These are phyloP conservation scores for Halictus ligatus DNA, from an alignment of 2,888 invertebrate species.

Conservation along the genomic window DNA sequence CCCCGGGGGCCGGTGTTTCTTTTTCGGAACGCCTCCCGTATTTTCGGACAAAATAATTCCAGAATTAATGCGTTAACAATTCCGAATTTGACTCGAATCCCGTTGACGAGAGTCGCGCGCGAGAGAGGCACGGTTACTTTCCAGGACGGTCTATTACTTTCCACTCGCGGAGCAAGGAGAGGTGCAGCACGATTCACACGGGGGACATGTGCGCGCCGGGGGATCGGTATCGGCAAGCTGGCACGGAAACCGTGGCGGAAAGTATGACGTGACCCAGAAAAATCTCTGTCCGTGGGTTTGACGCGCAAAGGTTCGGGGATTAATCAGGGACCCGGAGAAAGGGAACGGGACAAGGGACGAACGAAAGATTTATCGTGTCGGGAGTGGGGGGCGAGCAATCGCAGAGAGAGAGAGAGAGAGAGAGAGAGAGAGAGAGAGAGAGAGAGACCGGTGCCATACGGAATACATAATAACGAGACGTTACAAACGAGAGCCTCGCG, in stretches of 20 bases:
- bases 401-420: not conserved
- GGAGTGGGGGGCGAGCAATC: not conserved
- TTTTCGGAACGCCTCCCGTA: too few relatives aligned
- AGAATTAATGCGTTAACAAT: too few relatives aligned
- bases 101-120: not conserved
- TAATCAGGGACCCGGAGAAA: conserved; percentile 33
- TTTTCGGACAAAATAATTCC: not conserved
- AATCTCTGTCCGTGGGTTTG: conserved; percentile 29
- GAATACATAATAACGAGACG: conserved; percentile 16
- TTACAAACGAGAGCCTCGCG: conserved; percentile 1
- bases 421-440: too few relatives aligned
- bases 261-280: conserved; percentile 56
- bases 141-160: not conserved
- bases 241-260: conserved; percentile 40
- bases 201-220: conserved; percentile 7
- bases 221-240: conserved; percentile 34
- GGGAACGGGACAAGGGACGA: conserved; percentile 7
- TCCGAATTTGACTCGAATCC: not conserved
- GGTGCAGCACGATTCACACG: conserved; percentile 47
- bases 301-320: conserved; percentile 32
- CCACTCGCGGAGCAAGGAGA: not conserved
- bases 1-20: too few relatives aligned
- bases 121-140: not conserved
- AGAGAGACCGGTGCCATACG: not conserved
- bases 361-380: conserved; percentile 14